Percentiles rank a stretch among this genome's conserved stretches.
These are phyloP conservation scores for Drosophila guanche DNA, from an alignment of 1,140 invertebrate species.

Conservation along the genomic window DNA sequence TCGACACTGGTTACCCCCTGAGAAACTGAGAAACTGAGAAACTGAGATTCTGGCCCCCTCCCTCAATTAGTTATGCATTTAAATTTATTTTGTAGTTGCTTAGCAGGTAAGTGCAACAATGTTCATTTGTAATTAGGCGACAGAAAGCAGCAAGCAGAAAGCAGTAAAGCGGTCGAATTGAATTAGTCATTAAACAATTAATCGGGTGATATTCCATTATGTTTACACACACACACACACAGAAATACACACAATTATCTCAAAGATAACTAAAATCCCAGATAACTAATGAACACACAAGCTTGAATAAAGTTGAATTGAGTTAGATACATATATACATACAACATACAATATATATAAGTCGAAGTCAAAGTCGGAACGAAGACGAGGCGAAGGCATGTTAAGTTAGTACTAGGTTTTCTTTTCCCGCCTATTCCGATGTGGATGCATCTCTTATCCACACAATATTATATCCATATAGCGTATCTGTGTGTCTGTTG, in stretches of 20 bases:
- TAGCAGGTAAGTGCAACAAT: constrained; percentile 73
- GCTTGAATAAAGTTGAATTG: constrained; percentile 15
- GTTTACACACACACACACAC: constrained; percentile 30
- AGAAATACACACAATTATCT: constrained; percentile 42
- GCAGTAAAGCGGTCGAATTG: constrained; percentile 43
- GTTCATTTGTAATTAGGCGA: constrained; percentile 64
- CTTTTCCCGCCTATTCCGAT: constrained; percentile 25
- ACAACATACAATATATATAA: not conserved
- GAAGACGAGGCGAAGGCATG: constrained; percentile 19
- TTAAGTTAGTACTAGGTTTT: constrained; percentile 32
- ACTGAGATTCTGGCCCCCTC: not conserved
- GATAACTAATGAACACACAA: constrained; percentile 11
- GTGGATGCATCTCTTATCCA: constrained; percentile 23
- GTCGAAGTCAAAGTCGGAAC: constrained; percentile 10
- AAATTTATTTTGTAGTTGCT: constrained; percentile 56
- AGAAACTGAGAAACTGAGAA: too few species aligned
- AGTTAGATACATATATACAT: constrained; percentile 16
- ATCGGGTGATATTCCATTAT: constrained; percentile 79
- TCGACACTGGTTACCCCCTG: constrained; percentile 1
- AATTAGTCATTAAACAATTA: constrained; percentile 71
- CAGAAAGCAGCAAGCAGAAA: constrained; percentile 4
- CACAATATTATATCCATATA: constrained; percentile 10
- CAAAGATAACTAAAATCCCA: constrained; percentile 50
- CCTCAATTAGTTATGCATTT: constrained; percentile 57
- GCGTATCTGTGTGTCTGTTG: constrained; percentile 53